Percentiles rank a stretch among this genome's conserved stretches.
Evolutionary conservation across 1,140 invertebrate genomes (phyloP).

Genomic region (Apis dorsata): DNA sequence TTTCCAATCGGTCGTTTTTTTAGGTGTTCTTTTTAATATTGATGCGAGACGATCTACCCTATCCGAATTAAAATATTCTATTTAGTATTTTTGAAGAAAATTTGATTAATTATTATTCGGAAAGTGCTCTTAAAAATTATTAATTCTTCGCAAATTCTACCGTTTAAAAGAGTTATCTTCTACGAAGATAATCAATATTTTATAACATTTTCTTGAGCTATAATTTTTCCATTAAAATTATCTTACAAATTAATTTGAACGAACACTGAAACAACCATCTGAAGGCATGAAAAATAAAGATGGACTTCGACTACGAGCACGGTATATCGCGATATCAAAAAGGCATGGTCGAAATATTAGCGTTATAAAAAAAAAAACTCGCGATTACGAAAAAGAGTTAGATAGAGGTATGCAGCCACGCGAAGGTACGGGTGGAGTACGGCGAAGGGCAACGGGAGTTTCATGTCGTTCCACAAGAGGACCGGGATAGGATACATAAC

Average conservation of each 20-base stretch:
- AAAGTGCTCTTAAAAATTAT: too few species aligned
- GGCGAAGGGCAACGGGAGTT: slow-evolving; percentile 35
- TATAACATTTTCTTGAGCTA: too few species aligned
- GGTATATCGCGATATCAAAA: slow-evolving; percentile 27
- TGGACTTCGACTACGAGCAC: neutral
- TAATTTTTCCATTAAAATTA: too few species aligned
- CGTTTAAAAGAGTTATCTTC: too few species aligned
- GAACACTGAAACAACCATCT: neutral
- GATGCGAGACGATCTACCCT: too few species aligned
- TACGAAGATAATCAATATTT: too few species aligned
- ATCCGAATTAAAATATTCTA: too few species aligned
- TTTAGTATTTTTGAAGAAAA: too few species aligned
- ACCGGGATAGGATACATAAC: slow-evolving; percentile 43
- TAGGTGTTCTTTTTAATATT: neutral
- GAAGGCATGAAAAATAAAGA: slow-evolving; percentile 1
- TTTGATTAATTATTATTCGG: too few species aligned
- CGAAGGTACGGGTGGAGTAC: neutral
- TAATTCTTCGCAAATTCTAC: too few species aligned
- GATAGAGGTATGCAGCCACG: neutral
- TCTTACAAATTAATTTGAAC: too few species aligned
- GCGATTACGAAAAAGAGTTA: neutral
- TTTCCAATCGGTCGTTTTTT: neutral
- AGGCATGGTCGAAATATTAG: slow-evolving; percentile 30
- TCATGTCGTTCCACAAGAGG: slow-evolving; percentile 41
- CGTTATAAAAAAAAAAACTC: neutral